Percentiles rank a stretch among this genome's conserved stretches.
These are phyloP conservation scores for Microtus ochrogaster DNA, from an alignment of 2,113 vertebrate species.

Conservation along the genomic window DNA sequence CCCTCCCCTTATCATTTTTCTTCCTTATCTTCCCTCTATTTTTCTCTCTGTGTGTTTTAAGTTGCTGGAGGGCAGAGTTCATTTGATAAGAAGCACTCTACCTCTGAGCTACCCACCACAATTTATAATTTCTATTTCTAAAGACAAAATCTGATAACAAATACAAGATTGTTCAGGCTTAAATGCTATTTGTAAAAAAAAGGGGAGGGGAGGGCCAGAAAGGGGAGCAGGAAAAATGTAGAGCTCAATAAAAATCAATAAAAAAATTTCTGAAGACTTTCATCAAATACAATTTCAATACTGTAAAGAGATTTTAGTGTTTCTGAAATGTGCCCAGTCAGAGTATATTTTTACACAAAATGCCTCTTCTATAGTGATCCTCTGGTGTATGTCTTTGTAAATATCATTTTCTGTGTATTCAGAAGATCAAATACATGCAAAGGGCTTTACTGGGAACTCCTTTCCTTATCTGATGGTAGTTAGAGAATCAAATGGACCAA, in stretches of 20 bases:
- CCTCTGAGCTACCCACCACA: not conserved
- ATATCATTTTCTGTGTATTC: not conserved
- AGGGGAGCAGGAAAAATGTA: no score
- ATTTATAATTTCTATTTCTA: constrained; percentile 49
- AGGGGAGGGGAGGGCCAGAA: no score
- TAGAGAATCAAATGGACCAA: constrained; percentile 45
- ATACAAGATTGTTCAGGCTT: constrained; percentile 8
- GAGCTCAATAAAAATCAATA: no score
- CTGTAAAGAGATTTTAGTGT: not conserved
- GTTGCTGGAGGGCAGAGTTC: not conserved
- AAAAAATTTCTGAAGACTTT: not conserved
- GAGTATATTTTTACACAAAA: constrained; percentile 37
- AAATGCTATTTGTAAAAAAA: constrained; percentile 52
- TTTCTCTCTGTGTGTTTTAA: not conserved
- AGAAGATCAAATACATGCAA: constrained; percentile 9
- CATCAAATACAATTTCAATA: constrained; percentile 46
- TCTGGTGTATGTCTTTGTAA: not conserved
- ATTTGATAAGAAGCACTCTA: not conserved
- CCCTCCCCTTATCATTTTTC: not conserved
- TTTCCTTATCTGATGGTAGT: not conserved
- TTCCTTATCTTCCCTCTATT: not conserved
- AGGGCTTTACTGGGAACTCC: not conserved
- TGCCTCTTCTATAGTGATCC: not conserved
- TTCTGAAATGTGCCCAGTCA: not conserved
- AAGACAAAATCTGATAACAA: constrained; percentile 35